Evolutionary conservation across 2,888 invertebrate species (phyloP).

Genomic region (Aphodius sticticus): DNA sequence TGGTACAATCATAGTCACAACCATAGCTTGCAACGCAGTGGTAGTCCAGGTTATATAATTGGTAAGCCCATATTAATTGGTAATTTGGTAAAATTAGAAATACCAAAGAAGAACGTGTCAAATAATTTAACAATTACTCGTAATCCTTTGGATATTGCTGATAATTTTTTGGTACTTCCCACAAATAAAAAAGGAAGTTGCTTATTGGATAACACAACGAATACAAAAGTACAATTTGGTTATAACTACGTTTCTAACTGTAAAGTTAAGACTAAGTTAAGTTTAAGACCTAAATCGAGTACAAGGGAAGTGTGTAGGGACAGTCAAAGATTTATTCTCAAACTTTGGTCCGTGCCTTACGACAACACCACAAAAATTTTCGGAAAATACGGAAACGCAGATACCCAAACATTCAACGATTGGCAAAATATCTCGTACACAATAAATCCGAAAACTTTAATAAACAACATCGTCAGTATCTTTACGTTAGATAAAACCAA

Average conservation of each 20-base stretch:
- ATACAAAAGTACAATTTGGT: slow-evolving; percentile 62
- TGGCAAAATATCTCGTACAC: slow-evolving; percentile 62
- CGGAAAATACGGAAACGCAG: slow-evolving; percentile 63
- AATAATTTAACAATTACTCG: slow-evolving; percentile 40
- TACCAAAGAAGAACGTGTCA: slow-evolving; percentile 34
- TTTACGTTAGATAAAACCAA: slow-evolving; percentile 52
- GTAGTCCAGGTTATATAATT: slow-evolving; percentile 78
- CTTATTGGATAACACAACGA: slow-evolving; percentile 53
- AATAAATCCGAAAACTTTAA: slow-evolving; percentile 51
- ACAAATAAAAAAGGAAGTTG: slow-evolving; percentile 61
- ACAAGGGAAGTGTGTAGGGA: slow-evolving; percentile 50
- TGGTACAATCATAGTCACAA: slow-evolving; percentile 53
- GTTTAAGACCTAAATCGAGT: slow-evolving; percentile 41
- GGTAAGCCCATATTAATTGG: slow-evolving; percentile 70
- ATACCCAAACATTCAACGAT: slow-evolving; percentile 55
- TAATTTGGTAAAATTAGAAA: slow-evolving; percentile 44
- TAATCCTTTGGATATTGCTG: slow-evolving; percentile 44
- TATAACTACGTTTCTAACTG: slow-evolving; percentile 63
- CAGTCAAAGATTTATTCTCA: slow-evolving; percentile 53
- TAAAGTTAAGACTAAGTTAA: slow-evolving; percentile 47
- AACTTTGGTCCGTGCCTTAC: slow-evolving; percentile 47
- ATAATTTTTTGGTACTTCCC: slow-evolving; percentile 57
- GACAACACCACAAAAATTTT: slow-evolving; percentile 54
- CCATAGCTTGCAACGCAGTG: slow-evolving; percentile 64
- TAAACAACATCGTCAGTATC: slow-evolving; percentile 49